These are phyloP conservation scores for Oreonectes daqikongensis DNA, from an alignment of 2,797 vertebrate species.

Conservation along the genomic window DNA sequence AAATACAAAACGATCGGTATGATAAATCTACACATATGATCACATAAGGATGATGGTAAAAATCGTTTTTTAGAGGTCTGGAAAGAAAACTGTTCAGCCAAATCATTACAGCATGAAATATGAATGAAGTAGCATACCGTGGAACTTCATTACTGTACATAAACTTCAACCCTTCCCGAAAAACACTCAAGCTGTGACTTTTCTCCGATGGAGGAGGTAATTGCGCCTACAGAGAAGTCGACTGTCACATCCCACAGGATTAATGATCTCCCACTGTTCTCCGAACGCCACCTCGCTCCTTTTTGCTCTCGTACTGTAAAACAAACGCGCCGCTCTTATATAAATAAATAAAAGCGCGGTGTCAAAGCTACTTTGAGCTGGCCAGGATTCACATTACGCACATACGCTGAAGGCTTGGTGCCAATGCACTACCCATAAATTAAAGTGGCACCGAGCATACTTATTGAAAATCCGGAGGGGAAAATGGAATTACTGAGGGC, in stretches of 20 bases:
- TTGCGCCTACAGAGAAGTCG: slow-evolving; percentile 31
- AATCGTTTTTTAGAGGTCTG: not conserved
- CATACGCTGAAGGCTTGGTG: slow-evolving; percentile 50
- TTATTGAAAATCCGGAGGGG: slow-evolving; percentile 75
- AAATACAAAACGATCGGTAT: not conserved
- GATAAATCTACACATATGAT: not conserved
- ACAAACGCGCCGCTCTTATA: slow-evolving; percentile 43
- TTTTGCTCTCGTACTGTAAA: slow-evolving; percentile 42
- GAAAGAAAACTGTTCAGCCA: slow-evolving; percentile 1
- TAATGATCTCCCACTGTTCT: slow-evolving; percentile 49
- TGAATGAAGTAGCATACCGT: slow-evolving; percentile 33
- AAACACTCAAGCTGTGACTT: slow-evolving; percentile 29
- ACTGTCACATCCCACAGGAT: slow-evolving; percentile 32
- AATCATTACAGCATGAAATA: slow-evolving; percentile 40
- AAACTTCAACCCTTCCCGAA: slow-evolving; percentile 32
- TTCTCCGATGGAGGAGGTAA: slow-evolving; percentile 28
- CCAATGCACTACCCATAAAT: slow-evolving; percentile 71
- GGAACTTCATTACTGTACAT: slow-evolving; percentile 48
- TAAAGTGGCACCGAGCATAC: slow-evolving; percentile 70
- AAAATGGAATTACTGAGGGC: slow-evolving; percentile 77
- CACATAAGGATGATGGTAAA: not conserved
- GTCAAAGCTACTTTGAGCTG: slow-evolving; percentile 63
- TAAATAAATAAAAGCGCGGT: slow-evolving; percentile 54
- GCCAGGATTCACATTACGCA: slow-evolving; percentile 61
- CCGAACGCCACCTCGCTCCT: not conserved